Evolutionary conservation across 1,140 invertebrate species (phyloP).

Genomic region (Conus betulinus): DNA sequence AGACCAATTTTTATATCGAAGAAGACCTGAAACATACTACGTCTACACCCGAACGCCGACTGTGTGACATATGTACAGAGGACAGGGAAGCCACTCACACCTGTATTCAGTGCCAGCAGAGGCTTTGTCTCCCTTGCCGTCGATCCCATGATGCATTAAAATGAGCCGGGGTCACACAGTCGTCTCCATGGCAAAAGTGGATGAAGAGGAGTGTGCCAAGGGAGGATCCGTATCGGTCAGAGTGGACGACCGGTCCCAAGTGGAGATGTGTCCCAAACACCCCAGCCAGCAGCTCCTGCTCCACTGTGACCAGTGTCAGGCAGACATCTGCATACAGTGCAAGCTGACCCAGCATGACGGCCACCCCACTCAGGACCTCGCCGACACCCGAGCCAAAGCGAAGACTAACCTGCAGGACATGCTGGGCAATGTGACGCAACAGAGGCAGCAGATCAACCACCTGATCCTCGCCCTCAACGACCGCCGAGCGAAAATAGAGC

Average conservation of each 20-base stretch:
- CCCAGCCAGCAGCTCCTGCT: neutral
- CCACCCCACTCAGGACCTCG: conserved; percentile 16
- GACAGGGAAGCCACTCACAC: conserved; percentile 18
- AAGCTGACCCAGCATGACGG: conserved; percentile 23
- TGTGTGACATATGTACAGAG: conserved; percentile 6
- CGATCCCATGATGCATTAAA: neutral
- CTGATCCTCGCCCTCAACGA: neutral
- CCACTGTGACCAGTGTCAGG: neutral
- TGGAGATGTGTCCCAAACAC: conserved; percentile 16
- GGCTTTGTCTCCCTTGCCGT: conserved; percentile 3
- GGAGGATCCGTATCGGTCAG: neutral
- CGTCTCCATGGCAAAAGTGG: neutral
- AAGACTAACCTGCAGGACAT: neutral
- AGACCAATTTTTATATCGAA: conserved; percentile 25
- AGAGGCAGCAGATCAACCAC: neutral
- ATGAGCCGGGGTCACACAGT: neutral
- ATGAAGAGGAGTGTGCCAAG: neutral
- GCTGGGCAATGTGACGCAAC: neutral
- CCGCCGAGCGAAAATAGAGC: neutral
- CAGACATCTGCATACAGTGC: conserved; percentile 24
- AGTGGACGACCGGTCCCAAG: neutral
- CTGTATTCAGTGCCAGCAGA: conserved; percentile 16
- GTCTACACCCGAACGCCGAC: neutral
- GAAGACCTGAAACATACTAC: neutral
- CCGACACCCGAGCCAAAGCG: neutral